A percentile compares a stretch with the other conserved stretches of the same genome.
Conservation (phyloP, 2,888 invertebrate genomes). For the Apamea crenata region DNA sequence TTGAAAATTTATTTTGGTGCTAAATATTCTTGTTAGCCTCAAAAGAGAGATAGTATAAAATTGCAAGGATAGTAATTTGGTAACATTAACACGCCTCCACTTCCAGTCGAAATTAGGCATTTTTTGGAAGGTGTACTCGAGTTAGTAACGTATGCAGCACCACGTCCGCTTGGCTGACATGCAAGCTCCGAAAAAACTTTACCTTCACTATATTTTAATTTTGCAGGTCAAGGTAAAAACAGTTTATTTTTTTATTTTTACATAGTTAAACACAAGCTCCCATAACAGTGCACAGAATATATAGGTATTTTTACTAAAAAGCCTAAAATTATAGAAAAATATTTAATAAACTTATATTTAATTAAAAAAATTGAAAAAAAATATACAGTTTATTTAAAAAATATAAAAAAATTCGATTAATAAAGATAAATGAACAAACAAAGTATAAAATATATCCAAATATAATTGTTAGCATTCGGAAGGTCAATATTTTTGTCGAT, state of each 20-base stretch:
- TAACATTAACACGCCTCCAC: background rate
- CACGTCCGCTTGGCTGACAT: slow-evolving; percentile 25
- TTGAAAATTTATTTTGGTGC: background rate
- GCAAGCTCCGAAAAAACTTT: slow-evolving; percentile 33
- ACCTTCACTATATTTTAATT: slow-evolving; percentile 27
- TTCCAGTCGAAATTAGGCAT: slow-evolving; percentile 44
- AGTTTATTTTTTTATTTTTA: background rate
- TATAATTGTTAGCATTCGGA: background rate
- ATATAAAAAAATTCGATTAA: no score
- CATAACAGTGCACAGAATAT: background rate
- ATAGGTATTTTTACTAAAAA: no score
- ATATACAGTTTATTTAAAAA: no score
- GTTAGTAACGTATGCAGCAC: slow-evolving; percentile 42
- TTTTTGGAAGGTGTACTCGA: slow-evolving; percentile 39
- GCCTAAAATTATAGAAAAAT: no score
- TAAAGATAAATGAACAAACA: no score
- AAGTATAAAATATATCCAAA: background rate
- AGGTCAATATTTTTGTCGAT: no score
- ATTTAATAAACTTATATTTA: no score
- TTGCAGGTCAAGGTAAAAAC: slow-evolving; percentile 39
- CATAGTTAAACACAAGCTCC: background rate
- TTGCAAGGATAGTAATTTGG: background rate
- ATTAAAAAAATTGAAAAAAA: no score
- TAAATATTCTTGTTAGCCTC: no score
- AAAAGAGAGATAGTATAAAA: background rate